Percentiles rank a stretch among this genome's conserved stretches.
Evolutionary conservation across 1,140 invertebrate species (phyloP).

Genomic region (Elysia chlorotica): DNA sequence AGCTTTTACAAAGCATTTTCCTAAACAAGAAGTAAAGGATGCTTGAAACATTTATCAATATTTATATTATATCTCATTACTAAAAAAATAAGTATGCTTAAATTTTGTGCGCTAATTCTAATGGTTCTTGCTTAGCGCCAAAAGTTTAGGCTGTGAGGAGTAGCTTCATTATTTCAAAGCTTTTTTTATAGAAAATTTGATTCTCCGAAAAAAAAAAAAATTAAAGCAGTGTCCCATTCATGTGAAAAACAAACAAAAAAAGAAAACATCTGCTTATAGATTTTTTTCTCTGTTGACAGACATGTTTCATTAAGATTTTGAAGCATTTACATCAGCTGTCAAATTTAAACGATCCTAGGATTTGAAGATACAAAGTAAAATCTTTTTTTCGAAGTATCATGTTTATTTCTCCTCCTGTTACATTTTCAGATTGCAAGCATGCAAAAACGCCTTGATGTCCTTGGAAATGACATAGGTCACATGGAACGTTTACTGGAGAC

Average conservation of each 20-base stretch:
- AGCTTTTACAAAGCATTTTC: not conserved
- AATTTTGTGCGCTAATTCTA: not conserved
- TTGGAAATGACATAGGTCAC: constrained; percentile 81
- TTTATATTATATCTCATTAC: not conserved
- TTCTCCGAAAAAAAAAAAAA: too few species aligned
- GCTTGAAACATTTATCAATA: not conserved
- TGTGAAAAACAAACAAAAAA: too few species aligned
- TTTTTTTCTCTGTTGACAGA: not conserved
- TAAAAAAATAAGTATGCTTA: not conserved
- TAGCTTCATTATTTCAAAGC: not conserved
- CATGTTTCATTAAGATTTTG: not conserved
- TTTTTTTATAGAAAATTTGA: too few species aligned
- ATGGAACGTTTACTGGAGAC: constrained; percentile 83
- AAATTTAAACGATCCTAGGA: not conserved
- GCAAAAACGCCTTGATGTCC: constrained; percentile 77
- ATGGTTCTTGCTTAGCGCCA: not conserved
- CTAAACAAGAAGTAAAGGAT: not conserved
- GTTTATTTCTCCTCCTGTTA: not conserved
- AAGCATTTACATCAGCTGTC: not conserved
- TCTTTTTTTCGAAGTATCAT: not conserved
- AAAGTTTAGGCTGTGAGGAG: not conserved
- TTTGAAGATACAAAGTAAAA: not conserved
- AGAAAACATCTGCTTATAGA: too few species aligned
- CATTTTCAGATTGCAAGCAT: constrained; percentile 75
- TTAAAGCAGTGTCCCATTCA: too few species aligned